These are phyloP conservation scores for Lerista edwardsae DNA, from an alignment of 2,797 vertebrate genomes.

Conservation along the genomic window DNA sequence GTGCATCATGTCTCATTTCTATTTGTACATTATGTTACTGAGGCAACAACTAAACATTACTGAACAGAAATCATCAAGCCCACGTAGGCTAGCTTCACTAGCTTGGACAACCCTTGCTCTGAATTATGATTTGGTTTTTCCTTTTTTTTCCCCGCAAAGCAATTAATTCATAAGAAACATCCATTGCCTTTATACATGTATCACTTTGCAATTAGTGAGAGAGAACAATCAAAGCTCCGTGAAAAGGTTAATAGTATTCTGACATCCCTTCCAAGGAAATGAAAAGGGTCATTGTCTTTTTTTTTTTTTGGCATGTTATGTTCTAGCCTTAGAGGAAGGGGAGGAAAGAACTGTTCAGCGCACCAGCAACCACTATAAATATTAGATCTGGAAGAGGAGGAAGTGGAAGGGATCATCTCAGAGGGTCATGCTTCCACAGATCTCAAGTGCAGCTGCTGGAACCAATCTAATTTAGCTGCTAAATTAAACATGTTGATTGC, in stretches of 20 bases:
- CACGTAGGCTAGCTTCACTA: fast-evolving
- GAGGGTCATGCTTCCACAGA: slow-evolving; percentile 28
- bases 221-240: slow-evolving; percentile 4
- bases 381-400: background rate
- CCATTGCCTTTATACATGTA: background rate
- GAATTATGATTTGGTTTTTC: background rate
- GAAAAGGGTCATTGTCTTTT: slow-evolving; percentile 29
- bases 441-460: slow-evolving; percentile 41
- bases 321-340: background rate
- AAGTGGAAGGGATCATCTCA: slow-evolving; percentile 6
- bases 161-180: slow-evolving; percentile 29
- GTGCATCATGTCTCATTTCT: background rate
- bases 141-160: slow-evolving; percentile 6
- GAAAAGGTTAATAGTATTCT: slow-evolving; percentile 53
- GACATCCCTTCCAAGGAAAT: slow-evolving; percentile 24
- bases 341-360: background rate
- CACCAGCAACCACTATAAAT: slow-evolving; percentile 14
- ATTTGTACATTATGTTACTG: fast-evolving
- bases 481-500: slow-evolving; percentile 48
- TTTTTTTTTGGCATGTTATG: slow-evolving; percentile 24
- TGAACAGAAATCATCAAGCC: background rate
- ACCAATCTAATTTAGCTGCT: slow-evolving; percentile 52
- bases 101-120: background rate
- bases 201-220: slow-evolving; percentile 38
- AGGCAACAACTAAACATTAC: fast-evolving